Percentiles rank a stretch among this genome's conserved stretches.
phyloP scores from a whole-genome alignment of 2,113 vertebrate genomes.

The Parus major region DNA sequence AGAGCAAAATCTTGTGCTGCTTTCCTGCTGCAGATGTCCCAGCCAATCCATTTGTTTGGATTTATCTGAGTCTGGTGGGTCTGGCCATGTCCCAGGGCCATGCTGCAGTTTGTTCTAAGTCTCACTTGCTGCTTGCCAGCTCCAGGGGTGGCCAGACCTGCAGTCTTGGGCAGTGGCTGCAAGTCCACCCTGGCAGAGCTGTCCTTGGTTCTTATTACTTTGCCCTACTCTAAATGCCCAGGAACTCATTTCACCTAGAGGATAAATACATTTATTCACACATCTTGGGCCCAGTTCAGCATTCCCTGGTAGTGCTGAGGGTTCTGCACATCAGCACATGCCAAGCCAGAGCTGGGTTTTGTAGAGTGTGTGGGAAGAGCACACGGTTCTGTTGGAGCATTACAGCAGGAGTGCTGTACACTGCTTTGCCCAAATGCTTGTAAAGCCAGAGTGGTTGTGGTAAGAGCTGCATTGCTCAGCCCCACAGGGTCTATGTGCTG shows the following conservation, averaged over 20 bases:
- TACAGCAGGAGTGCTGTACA: not conserved
- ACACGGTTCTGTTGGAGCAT: accelerated
- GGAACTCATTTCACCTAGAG: not conserved
- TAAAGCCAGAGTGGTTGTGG: not conserved
- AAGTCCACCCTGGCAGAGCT: not conserved
- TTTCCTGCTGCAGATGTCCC: not conserved
- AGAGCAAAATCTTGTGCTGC: not conserved
- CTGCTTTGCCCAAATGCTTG: not conserved
- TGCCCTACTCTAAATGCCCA: not conserved
- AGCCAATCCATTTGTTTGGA: not conserved
- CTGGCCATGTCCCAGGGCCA: accelerated
- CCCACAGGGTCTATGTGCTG: not conserved
- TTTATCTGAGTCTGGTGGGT: not conserved
- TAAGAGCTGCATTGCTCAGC: not conserved
- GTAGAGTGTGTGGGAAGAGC: not conserved
- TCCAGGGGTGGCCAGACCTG: not conserved
- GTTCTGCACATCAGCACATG: not conserved
- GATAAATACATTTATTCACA: not conserved
- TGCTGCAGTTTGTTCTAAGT: not conserved
- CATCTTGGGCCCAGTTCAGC: not conserved
- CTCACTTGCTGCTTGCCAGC: not conserved
- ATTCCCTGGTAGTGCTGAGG: not conserved
- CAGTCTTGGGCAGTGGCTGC: not conserved
- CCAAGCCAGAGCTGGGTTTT: not conserved
- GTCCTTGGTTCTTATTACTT: not conserved